phyloP scores from a whole-genome alignment of 2,113 vertebrate genomes.

The Collichthys lucidus region DNA sequence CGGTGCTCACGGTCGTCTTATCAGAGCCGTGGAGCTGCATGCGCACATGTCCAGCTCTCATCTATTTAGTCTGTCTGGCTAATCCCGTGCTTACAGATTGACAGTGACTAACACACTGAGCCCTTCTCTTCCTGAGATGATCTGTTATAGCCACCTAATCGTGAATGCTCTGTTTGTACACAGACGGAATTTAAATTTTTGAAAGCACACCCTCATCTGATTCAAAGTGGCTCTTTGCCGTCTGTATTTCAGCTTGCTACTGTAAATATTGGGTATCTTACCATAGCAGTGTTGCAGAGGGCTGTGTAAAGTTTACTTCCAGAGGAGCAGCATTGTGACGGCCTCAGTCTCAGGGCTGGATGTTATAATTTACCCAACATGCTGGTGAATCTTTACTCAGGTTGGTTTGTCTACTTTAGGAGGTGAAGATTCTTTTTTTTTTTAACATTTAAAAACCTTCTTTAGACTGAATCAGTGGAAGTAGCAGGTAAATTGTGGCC shows the following conservation, averaged over 20 bases:
- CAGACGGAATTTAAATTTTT: neutral
- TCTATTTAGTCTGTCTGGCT: conserved; percentile 28
- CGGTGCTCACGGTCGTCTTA: conserved; percentile 15
- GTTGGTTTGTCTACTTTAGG: conserved; percentile 32
- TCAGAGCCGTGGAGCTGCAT: conserved; percentile 14
- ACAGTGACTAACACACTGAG: conserved; percentile 21
- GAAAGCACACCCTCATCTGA: neutral
- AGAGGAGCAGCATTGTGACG: neutral
- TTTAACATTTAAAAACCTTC: neutral
- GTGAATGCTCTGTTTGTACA: neutral
- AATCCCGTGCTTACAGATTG: conserved; percentile 49
- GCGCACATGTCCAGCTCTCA: conserved; percentile 41
- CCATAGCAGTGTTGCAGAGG: conserved; percentile 12
- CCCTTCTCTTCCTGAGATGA: conserved; percentile 15
- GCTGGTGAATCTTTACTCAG: neutral
- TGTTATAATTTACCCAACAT: neutral
- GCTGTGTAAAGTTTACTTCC: neutral
- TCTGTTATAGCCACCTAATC: conserved; percentile 7
- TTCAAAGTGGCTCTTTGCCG: neutral
- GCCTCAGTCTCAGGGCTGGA: neutral
- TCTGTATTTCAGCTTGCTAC: conserved; percentile 11
- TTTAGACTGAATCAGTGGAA: conserved; percentile 25
- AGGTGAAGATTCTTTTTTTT: neutral
- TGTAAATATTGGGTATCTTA: neutral
- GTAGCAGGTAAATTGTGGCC: conserved; percentile 12